phyloP scores from a whole-genome alignment of 1,140 invertebrate species.

The Nebria ingens region DNA sequence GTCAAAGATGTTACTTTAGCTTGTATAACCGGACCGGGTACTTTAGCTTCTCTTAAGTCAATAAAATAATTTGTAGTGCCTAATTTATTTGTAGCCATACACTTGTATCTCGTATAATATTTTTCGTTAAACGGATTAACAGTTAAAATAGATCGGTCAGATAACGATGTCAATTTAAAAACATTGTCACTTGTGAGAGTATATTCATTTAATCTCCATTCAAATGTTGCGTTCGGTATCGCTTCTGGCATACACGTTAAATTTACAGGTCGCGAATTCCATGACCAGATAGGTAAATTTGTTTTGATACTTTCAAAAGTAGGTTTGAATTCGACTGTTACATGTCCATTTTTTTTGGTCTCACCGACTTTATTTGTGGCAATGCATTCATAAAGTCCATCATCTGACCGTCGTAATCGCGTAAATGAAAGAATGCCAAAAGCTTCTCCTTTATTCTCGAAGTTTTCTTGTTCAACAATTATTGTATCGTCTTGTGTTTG shows the following conservation, averaged over 20 bases:
- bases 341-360: constrained; percentile 64
- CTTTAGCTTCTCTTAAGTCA: constrained; percentile 58
- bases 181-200: constrained; percentile 39
- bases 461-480: constrained; percentile 40
- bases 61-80: constrained; percentile 57
- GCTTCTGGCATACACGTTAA: constrained; percentile 79
- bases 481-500: constrained; percentile 45
- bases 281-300: constrained; percentile 60
- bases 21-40: constrained; percentile 44
- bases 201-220: constrained; percentile 53
- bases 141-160: constrained; percentile 56
- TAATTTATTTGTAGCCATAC: constrained; percentile 65
- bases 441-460: constrained; percentile 48
- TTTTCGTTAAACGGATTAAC: constrained; percentile 49
- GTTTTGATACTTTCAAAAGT: constrained; percentile 65
- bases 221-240: constrained; percentile 86
- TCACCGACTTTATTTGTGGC: constrained; percentile 69
- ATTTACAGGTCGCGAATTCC: constrained; percentile 69
- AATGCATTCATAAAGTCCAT: constrained; percentile 82
- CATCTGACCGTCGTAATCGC: constrained; percentile 55
- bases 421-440: constrained; percentile 52
- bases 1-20: constrained; percentile 54
- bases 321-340: constrained; percentile 73
- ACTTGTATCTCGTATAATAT: constrained; percentile 70
- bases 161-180: constrained; percentile 50